A percentile compares a stretch with the other conserved stretches of the same genome.
These are phyloP conservation scores for Atrina japonica DNA, from an alignment of 2,888 invertebrate species.

Conservation along the genomic window DNA sequence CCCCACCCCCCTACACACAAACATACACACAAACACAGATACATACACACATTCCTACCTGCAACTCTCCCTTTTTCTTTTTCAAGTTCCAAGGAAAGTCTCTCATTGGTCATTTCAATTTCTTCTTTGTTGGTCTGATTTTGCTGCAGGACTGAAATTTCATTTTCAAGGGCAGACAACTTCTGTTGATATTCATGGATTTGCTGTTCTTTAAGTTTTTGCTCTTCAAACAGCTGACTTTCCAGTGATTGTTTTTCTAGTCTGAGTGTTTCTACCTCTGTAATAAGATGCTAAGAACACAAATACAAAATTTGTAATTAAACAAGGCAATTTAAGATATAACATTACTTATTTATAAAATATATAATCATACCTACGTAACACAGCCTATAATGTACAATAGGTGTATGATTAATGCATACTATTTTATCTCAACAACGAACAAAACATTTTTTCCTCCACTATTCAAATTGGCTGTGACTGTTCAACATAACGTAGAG, in stretches of 20 bases:
- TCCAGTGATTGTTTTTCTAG: constrained; percentile 64
- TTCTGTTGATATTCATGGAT: constrained; percentile 62
- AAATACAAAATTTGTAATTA: neutral
- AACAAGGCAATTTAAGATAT: too few species aligned
- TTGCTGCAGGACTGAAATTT: constrained; percentile 52
- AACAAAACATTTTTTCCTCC: too few species aligned
- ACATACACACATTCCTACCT: too few species aligned
- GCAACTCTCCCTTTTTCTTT: constrained; percentile 79
- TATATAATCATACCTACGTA: too few species aligned
- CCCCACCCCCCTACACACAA: too few species aligned
- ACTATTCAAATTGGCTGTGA: too few species aligned
- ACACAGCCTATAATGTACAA: too few species aligned
- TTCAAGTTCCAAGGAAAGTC: constrained; percentile 78
- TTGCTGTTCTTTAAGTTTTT: constrained; percentile 57
- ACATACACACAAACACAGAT: too few species aligned
- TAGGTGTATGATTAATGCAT: too few species aligned
- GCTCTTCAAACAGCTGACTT: constrained; percentile 57
- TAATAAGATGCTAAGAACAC: constrained; percentile 61
- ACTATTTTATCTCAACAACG: too few species aligned
- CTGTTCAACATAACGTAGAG: too few species aligned
- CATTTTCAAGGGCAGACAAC: constrained; percentile 61
- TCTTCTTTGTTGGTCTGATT: constrained; percentile 55
- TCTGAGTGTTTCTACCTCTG: constrained; percentile 64
- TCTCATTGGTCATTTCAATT: constrained; percentile 66
- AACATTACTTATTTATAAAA: too few species aligned